These are phyloP conservation scores for Machimus atricapillus DNA, from an alignment of 2,888 invertebrate genomes.

Conservation along the genomic window DNA sequence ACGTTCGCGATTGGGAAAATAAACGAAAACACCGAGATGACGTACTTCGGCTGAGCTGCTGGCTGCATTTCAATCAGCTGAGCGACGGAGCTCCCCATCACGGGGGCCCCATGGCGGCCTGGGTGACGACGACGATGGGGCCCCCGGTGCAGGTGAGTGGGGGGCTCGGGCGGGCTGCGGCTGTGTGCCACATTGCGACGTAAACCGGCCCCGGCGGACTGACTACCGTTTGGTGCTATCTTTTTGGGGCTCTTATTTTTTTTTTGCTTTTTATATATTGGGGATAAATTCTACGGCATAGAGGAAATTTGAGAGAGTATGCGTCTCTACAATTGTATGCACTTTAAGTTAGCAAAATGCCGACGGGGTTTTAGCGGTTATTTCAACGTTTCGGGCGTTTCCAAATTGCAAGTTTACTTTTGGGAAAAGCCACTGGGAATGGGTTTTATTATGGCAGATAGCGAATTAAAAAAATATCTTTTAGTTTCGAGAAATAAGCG, in stretches of 20 bases:
- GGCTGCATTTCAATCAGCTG: slow-evolving; percentile 29
- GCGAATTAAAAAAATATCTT: not conserved
- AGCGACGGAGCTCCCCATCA: slow-evolving; percentile 5
- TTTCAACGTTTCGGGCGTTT: not conserved
- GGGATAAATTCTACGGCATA: not conserved
- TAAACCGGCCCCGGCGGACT: not conserved
- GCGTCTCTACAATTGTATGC: not conserved
- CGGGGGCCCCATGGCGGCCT: not conserved
- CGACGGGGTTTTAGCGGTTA: not conserved
- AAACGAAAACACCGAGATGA: slow-evolving; percentile 14
- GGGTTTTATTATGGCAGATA: not conserved
- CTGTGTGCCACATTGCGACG: not conserved
- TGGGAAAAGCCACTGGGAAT: not conserved
- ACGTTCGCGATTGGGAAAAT: slow-evolving; percentile 11
- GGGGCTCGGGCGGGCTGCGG: not conserved
- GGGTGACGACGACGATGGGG: not conserved
- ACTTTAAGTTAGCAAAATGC: not conserved
- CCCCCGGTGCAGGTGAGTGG: not conserved
- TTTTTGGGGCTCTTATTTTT: not conserved
- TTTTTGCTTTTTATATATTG: not conserved
- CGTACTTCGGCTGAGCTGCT: not conserved
- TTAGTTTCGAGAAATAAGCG: not conserved
- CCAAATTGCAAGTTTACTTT: not conserved
- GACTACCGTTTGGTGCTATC: not conserved
- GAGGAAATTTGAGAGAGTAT: not conserved